A percentile compares a stretch with the other conserved stretches of the same genome.
Evolutionary conservation across 2,797 vertebrate genomes (phyloP).

Genomic region (Rhinichthys osculus): DNA sequence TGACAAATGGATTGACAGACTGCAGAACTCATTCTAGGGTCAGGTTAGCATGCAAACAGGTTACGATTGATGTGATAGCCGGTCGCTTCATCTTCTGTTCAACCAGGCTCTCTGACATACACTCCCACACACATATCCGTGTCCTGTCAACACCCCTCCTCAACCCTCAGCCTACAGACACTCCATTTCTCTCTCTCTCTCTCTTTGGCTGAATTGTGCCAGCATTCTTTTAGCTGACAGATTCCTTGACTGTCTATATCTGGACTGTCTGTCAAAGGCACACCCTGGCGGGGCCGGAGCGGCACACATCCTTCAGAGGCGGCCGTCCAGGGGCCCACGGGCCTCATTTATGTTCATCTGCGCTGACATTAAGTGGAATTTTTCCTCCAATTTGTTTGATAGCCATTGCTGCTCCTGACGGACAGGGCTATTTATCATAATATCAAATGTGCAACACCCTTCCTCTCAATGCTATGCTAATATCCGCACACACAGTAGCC

Average conservation of each 20-base stretch:
- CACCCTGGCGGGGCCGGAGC: constrained; percentile 10
- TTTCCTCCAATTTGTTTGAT: constrained; percentile 73
- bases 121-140: constrained; percentile 32
- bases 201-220: constrained; percentile 5
- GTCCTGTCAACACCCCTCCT: constrained; percentile 32
- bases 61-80: constrained; percentile 43
- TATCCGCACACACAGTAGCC: constrained; percentile 25
- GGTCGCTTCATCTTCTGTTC: constrained; percentile 18
- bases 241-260: constrained; percentile 30
- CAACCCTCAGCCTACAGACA: constrained; percentile 30
- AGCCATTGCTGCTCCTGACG: constrained; percentile 71
- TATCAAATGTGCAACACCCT: constrained; percentile 59
- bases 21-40: constrained; percentile 39
- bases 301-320: constrained; percentile 49
- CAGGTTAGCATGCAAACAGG: constrained; percentile 46
- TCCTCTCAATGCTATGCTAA: constrained; percentile 21
- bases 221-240: constrained; percentile 29
- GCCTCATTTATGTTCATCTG: constrained; percentile 83
- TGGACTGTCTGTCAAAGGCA: constrained; percentile 46
- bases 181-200: background rate
- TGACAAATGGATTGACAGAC: constrained; percentile 40
- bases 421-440: constrained; percentile 80
- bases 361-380: constrained; percentile 71
- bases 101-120: constrained; percentile 4
- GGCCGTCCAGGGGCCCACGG: constrained; percentile 55